A percentile compares a stretch with the other conserved stretches of the same genome.
Conservation (phyloP, 2,113 vertebrate genomes). For the Bos taurus region ARS-UCD2.0 NC_037331.1:58867001-58867500, state of each 20-base stretch:
- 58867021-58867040: not conserved
- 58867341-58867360: not conserved
- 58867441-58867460: not conserved
- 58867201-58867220: not conserved
- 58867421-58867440: not conserved
- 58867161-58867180: not conserved
- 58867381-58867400: not conserved
- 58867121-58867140: not conserved
- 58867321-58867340: not conserved
- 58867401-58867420: not conserved
- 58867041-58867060: not conserved
- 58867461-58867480: not conserved
- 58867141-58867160: slow-evolving; percentile 16
- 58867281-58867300: not conserved
- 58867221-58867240: not conserved
- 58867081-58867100: slow-evolving; percentile 7
- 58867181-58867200: not conserved
- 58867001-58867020: not conserved
- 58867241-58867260: not conserved
- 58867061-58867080: not conserved
- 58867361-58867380: not conserved
- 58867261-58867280: not conserved
- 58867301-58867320: not conserved
- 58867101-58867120: not conserved
- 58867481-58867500: not conserved